Base-by-base conservation (phyloP, 2,888 invertebrate genomes). In the Phortica okadai region DNA sequence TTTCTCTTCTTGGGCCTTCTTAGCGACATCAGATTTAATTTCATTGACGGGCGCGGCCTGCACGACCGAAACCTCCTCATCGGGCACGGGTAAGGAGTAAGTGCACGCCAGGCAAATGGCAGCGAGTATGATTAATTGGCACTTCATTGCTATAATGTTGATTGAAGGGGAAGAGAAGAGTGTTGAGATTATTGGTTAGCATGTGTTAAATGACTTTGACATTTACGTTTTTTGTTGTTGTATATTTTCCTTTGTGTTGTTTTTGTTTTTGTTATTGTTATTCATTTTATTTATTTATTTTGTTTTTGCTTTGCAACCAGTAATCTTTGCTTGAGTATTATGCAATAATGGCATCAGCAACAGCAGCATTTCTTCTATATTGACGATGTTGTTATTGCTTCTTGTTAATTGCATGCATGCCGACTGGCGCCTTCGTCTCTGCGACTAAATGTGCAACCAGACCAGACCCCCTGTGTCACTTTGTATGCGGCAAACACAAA, bases 11-110 rank as follows among this genome's bases (percentile, higher is more conserved):
- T 79, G 45, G 11, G 77, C 72, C 78, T 80, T 79, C 75, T 79
- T 58, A 78, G 81, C 54, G 45, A 78, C 82, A 76, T 83, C 88
- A 16, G 79, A 76, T 80, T 89, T 90, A 41, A 77, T 80, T 45
- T 77, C 81, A 75, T 80, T 79, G 7, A 85, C 82, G 50, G 84
- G 89, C 42, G 88, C 79, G 33, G 88, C 81, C 72, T 81, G 78
- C n/a, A 84, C 78, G 2, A 84, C 82, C 69, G 89, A 85, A 10
- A 86, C 88, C 75, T 90, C 90, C 79, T 90, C 90, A 82, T 90
- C 90, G 76, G 90, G 90, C 16, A 90, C 82, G 10, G 90, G 90
- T n/a, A 87, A 80, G 72, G 89, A 80, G 58, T 88, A 86, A 11
- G 85, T 89, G 79, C 86, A 82, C 56, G 83, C 85, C 77, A 89